These are phyloP conservation scores for Tineola bisselliella DNA, from an alignment of 2,888 invertebrate species.

Conservation along the genomic window DNA sequence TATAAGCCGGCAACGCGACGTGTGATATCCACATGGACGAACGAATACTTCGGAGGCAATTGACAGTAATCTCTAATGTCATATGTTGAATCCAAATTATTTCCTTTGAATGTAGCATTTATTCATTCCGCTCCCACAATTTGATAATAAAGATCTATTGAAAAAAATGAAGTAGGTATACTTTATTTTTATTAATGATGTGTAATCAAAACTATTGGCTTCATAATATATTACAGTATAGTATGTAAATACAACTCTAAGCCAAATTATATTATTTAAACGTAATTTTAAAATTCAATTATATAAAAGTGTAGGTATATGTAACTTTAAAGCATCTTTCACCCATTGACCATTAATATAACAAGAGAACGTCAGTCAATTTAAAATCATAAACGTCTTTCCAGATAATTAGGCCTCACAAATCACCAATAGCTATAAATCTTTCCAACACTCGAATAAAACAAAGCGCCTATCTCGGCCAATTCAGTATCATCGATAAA, in stretches of 20 bases:
- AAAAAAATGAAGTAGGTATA: too few species aligned
- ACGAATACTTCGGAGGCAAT: slow-evolving; percentile 9
- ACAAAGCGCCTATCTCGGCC: neutral
- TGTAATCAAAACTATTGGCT: too few species aligned
- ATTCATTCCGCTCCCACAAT: neutral
- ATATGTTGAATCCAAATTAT: neutral
- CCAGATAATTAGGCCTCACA: neutral
- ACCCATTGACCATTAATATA: neutral
- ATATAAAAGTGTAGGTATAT: too few species aligned
- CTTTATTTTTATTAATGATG: too few species aligned
- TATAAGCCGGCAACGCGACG: slow-evolving; percentile 18
- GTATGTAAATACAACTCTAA: too few species aligned
- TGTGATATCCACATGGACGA: slow-evolving; percentile 13
- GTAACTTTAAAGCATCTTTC: neutral
- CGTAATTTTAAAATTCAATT: too few species aligned
- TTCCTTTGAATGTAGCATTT: neutral
- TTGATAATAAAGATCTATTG: neutral
- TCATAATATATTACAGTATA: too few species aligned
- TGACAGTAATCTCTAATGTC: slow-evolving; percentile 9
- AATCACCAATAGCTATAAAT: neutral
- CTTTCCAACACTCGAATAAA: neutral
- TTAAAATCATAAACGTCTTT: neutral
- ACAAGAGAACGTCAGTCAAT: neutral
- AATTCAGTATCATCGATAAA: neutral
- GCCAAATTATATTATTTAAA: too few species aligned